A percentile compares a stretch with the other conserved stretches of the same genome.
phyloP scores from a whole-genome alignment of 2,797 vertebrate species.

The Scolopax bukidnonensis region DNA sequence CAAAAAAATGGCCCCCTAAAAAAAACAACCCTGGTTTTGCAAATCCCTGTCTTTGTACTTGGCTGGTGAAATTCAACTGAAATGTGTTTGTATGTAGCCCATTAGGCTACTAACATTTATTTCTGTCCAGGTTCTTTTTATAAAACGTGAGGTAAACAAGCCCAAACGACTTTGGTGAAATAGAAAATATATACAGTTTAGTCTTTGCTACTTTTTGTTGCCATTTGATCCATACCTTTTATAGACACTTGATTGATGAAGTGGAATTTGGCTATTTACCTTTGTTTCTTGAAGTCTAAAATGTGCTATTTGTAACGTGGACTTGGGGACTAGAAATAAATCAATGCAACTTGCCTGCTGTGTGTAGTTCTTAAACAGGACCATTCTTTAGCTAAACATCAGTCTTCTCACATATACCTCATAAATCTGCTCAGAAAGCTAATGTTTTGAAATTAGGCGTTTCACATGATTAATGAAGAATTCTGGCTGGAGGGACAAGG shows the following conservation, averaged over 20 bases:
- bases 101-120: constrained; percentile 1
- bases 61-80: background rate
- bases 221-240: constrained; percentile 21
- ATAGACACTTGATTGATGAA: constrained; percentile 19
- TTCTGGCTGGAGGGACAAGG: background rate
- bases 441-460: background rate
- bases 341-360: constrained; percentile 25
- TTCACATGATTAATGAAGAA: background rate
- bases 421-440: background rate
- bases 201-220: constrained; percentile 22
- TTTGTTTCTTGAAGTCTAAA: constrained; percentile 50
- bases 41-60: background rate
- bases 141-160: background rate
- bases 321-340: constrained; percentile 68
- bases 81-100: constrained; percentile 5
- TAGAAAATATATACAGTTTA: background rate
- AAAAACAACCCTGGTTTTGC: background rate
- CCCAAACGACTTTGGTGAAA: background rate
- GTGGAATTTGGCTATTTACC: constrained; percentile 37
- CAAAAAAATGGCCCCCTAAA: background rate
- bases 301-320: constrained; percentile 60
- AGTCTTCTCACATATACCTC: background rate
- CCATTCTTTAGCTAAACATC: background rate
- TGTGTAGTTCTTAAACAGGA: constrained; percentile 3
- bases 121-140: constrained; percentile 27